Base-by-base conservation (phyloP, 2,888 invertebrate genomes). In the Acleris emargana region DNA sequence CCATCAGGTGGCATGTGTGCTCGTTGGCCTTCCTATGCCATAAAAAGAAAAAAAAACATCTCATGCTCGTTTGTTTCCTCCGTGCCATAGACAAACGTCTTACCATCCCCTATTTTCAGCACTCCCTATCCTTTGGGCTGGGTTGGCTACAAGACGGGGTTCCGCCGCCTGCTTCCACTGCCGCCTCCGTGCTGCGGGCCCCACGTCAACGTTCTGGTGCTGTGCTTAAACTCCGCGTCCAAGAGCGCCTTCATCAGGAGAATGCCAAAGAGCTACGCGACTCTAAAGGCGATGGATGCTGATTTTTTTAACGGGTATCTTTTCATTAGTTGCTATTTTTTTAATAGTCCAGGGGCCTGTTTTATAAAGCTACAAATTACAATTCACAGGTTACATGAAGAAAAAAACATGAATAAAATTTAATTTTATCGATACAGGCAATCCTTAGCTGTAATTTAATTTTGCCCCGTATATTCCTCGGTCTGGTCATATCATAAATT, bases 181-280 rank as follows among this genome's bases (percentile, higher is more conserved):
- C 16, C 6, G 0, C n/a, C n/a, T 3, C 22, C 43, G 5, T 25
- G 38, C 9, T 6, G 22, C 42, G 22, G 43, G 6, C 9, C 42
- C 20, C 55, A 43, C 11, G 11, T 16, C 57, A 96, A 96, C 79
- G 94, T 97, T 0, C 80, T 97, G 0, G 96, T 97, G 93, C 94
- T 96, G 72, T 97, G 97, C 2, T 95, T 97, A 71, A 97, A 97
- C 87, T 97, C 97, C 0, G 77, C 97, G n/a, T 97, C 97, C 5
- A 93, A 95, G 55, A 95, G 96, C 86, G 94, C 96, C 28, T 96
- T 96, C 75, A 94, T 95, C 55, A 91, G 97, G 43, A 96, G 96
- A 79, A 83, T 97, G 58, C 96, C 96, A 1, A 94, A 94, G 74
- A 94, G 95, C 5, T 95, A 95, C 78, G 89, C 93, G 7, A 96